Evolutionary conservation across 2,888 invertebrate species (phyloP).

Genomic region (Metopia argyrocephala): DNA sequence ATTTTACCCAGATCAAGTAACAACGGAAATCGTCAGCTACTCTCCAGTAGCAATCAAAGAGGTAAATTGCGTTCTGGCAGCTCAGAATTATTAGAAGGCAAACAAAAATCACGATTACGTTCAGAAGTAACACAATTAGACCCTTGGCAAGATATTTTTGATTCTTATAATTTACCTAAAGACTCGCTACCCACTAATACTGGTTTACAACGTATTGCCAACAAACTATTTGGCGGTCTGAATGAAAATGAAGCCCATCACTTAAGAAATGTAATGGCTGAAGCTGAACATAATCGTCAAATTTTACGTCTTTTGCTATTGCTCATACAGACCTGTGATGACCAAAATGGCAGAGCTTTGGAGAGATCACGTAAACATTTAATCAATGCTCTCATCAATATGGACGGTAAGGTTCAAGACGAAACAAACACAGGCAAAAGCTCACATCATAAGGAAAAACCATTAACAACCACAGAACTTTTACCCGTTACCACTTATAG

Average conservation of each 20-base stretch:
- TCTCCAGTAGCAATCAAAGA: background rate
- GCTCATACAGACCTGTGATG: conserved; percentile 88
- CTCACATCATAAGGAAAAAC: conserved; percentile 47
- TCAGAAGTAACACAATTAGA: conserved; percentile 34
- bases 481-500: conserved; percentile 71
- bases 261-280: conserved; percentile 89
- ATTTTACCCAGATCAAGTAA: background rate
- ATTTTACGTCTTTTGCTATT: conserved; percentile 86
- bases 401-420: conserved; percentile 78
- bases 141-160: conserved; percentile 78
- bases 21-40: background rate
- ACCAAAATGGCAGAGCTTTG: conserved; percentile 84
- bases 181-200: conserved; percentile 81
- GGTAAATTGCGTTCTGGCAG: conserved; percentile 14
- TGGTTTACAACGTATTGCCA: conserved; percentile 84
- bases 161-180: conserved; percentile 80
- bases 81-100: conserved; percentile 3
- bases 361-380: conserved; percentile 85
- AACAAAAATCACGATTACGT: conserved; percentile 17
- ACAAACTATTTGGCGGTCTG: conserved; percentile 86
- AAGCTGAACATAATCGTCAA: conserved; percentile 87
- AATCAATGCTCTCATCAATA: conserved; percentile 84
- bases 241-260: conserved; percentile 87
- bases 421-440: conserved; percentile 34
- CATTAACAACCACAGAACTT: conserved; percentile 56